Evolutionary conservation across 2,113 vertebrate species (phyloP).

Genomic region (Anhinga rufa): DNA sequence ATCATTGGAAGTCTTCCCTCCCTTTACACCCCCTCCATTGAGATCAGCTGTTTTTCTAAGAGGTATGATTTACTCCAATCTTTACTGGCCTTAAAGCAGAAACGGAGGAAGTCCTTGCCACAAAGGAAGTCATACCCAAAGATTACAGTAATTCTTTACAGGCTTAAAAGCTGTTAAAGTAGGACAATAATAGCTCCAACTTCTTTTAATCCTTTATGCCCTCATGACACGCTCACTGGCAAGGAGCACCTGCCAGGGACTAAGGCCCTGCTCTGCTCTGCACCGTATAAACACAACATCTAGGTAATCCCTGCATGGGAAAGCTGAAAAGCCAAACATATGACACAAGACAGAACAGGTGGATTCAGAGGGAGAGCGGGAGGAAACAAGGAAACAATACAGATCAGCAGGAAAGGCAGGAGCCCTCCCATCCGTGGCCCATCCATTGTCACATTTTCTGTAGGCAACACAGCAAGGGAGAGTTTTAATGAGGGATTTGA

Average conservation of each 20-base stretch:
- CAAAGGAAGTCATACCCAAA: neutral
- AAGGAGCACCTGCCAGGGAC: slow-evolving; percentile 30
- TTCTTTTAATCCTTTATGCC: slow-evolving; percentile 16
- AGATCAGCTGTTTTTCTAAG: neutral
- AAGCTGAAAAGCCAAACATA: slow-evolving; percentile 23
- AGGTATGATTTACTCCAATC: neutral
- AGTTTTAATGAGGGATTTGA: slow-evolving; percentile 60
- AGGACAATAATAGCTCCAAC: slow-evolving; percentile 1
- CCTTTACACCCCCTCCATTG: neutral
- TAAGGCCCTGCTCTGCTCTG: neutral
- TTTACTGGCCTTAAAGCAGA: neutral
- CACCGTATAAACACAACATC: neutral
- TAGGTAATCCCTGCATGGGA: slow-evolving; percentile 12
- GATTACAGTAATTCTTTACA: slow-evolving; percentile 15
- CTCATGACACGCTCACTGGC: neutral
- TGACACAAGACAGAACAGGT: slow-evolving; percentile 34
- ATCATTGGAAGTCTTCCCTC: neutral
- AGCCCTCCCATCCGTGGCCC: neutral
- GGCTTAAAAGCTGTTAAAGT: slow-evolving; percentile 17
- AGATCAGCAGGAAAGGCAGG: slow-evolving; percentile 21
- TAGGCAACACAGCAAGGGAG: slow-evolving; percentile 52
- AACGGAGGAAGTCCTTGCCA: neutral
- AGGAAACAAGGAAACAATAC: slow-evolving; percentile 33
- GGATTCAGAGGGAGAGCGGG: slow-evolving; percentile 2
- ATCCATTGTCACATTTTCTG: slow-evolving; percentile 32